phyloP scores from a whole-genome alignment of 53 echinoderm and acorn worm species.

The Patiria pectinifera region DNA sequence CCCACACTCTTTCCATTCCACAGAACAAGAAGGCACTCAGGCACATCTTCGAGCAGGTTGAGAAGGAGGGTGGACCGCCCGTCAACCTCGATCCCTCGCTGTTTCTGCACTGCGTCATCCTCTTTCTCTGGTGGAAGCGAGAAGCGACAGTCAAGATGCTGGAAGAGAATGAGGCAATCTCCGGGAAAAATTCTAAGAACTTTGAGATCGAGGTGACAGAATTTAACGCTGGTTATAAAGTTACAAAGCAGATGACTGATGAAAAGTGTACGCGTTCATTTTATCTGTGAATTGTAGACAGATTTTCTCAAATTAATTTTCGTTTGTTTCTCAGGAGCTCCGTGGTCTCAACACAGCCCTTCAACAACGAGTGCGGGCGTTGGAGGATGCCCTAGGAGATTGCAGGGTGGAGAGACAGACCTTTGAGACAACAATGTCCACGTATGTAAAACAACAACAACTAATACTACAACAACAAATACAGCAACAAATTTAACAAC shows the following conservation, averaged over 20 bases:
- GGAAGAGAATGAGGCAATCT: constrained; percentile 8
- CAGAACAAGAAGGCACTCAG: constrained; percentile 62
- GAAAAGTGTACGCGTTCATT: too few species aligned
- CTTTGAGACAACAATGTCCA: constrained; percentile 42
- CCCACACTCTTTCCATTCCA: not conserved
- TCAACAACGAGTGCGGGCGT: constrained; percentile 11
- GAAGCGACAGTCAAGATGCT: constrained; percentile 46
- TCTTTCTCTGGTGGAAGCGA: constrained; percentile 62
- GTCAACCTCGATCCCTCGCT: constrained; percentile 55
- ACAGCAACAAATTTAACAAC: too few species aligned
- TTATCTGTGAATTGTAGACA: too few species aligned
- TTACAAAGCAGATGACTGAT: too few species aligned
- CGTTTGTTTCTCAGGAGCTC: constrained; percentile 6
- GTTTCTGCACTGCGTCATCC: constrained; percentile 59
- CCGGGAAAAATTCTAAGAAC: not conserved
- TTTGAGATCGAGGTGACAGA: constrained; percentile 32
- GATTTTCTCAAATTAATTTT: not conserved
- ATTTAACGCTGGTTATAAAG: not conserved
- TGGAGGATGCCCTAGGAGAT: constrained; percentile 34
- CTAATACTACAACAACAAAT: too few species aligned
- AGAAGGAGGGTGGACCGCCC: constrained; percentile 56
- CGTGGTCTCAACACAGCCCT: constrained; percentile 2
- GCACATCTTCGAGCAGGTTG: constrained; percentile 56
- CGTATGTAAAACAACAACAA: constrained; percentile 17
- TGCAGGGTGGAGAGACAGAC: constrained; percentile 28